Base-by-base conservation (phyloP, 2,888 invertebrate genomes). In the Drosophila basisetae region DNA sequence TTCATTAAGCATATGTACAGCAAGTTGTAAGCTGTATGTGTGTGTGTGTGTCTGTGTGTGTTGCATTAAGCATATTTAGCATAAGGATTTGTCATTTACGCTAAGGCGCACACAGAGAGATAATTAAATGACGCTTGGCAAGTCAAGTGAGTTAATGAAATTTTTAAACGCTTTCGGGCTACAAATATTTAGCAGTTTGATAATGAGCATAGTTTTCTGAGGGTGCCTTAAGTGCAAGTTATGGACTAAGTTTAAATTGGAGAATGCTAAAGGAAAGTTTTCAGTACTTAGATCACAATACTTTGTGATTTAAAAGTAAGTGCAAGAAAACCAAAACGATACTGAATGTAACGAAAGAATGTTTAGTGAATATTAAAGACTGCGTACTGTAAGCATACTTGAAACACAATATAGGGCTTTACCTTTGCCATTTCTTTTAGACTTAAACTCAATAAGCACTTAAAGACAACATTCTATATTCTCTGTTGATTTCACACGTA, bases 31-130 rank as follows among this genome's bases (percentile, higher is more conserved):
- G 88, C 85, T 62, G 58, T 62, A 16, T 59, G 13, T 67, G 56
- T 64, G 56, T 30, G 9, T 62, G 30, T 55, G 43, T 58, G 16
- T 55, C 37, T 71, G 62, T 49, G 30, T 63, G 22, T 63, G 33
- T 60, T 83, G 84, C 91, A 91, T 91, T 92, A 92, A 91, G 87
- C 86, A 91, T 92, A 91, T 91, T 91, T 89, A 91, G 92, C 91
- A 90, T 84, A 76, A 89, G 91, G 92, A 91, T 91, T 91, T 92
- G 90, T 90, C 91, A 92, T 92, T 84, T 84, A 87, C 85, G 88
- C 79, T 74, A 74, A 86, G 78, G 76, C 80, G 79, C 80, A 75
- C 78, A 79, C 66, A 68, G 53, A 61, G 73, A 83, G 81, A 91
- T 92, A 92, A 92, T 92, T 91, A 92, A 92, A 91, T 90, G 90